Evolutionary conservation across 30 jellyfish, hydroid and myxozoan species (phyloP).

Genomic region (Aurelia coerulea): DNA sequence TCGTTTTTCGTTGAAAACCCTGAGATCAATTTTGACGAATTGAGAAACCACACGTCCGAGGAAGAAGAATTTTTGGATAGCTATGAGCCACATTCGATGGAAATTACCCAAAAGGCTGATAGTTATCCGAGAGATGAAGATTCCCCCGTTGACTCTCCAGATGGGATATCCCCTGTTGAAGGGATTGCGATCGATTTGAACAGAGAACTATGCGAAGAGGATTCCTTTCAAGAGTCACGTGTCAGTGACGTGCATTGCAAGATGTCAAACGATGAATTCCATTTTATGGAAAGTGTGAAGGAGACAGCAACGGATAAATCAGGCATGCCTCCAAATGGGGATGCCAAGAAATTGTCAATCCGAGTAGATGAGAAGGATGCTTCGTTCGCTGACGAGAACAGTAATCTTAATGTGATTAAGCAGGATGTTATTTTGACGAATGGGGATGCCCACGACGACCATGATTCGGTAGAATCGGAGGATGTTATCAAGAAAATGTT

Average conservation of each 20-base stretch:
- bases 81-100: neutral
- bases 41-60: neutral
- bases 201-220: constrained; percentile 39
- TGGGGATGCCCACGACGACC: constrained; percentile 20
- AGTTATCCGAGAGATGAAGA: neutral
- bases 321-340: neutral
- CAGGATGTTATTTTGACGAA: constrained; percentile 10
- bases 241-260: constrained; percentile 28
- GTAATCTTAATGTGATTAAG: constrained; percentile 11
- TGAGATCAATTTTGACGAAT: neutral
- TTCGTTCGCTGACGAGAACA: constrained; percentile 46
- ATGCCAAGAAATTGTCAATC: neutral
- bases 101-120: neutral
- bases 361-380: neutral
- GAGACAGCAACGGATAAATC: neutral
- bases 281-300: constrained; percentile 1
- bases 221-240: neutral
- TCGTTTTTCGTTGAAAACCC: neutral
- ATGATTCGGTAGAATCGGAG: constrained; percentile 31
- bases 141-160: neutral
- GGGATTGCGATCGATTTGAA: neutral
- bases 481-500: constrained; percentile 81
- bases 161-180: neutral
- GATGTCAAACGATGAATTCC: constrained; percentile 15
- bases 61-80: neutral